Evolutionary conservation across 2,888 invertebrate genomes (phyloP).

Genomic region (Lymantria monacha): DNA sequence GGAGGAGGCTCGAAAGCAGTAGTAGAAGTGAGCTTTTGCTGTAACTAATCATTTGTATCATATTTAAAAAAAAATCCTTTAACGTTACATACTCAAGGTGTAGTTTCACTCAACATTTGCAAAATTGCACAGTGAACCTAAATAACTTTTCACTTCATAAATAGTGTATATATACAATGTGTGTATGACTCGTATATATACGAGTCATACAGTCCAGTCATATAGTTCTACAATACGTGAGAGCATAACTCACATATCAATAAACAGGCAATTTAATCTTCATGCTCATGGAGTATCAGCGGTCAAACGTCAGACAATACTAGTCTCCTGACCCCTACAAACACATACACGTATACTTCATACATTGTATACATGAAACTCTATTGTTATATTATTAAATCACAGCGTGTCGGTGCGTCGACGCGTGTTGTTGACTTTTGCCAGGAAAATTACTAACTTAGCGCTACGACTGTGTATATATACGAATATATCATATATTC

Average conservation of each 20-base stretch:
- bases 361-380: constrained; percentile 8
- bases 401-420: constrained; percentile 9
- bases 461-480: background rate
- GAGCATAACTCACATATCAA: background rate
- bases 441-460: constrained; percentile 5
- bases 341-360: constrained; percentile 7
- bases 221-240: background rate
- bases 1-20: too few relatives aligned
- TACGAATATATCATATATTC: too few relatives aligned
- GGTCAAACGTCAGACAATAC: constrained; percentile 36
- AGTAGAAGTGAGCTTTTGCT: too few relatives aligned
- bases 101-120: too few relatives aligned
- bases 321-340: constrained; percentile 32
- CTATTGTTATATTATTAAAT: constrained; percentile 40
- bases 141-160: too few relatives aligned
- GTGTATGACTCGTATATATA: too few relatives aligned
- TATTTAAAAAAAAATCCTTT: too few relatives aligned
- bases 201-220: too few relatives aligned
- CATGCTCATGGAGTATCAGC: constrained; percentile 11
- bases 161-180: too few relatives aligned
- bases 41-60: too few relatives aligned
- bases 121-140: too few relatives aligned
- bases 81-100: too few relatives aligned
- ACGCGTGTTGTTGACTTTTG: constrained; percentile 10
- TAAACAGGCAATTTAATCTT: background rate